Base-by-base conservation (phyloP, 2,888 invertebrate genomes). In the Zygogramma bicolorata region DNA sequence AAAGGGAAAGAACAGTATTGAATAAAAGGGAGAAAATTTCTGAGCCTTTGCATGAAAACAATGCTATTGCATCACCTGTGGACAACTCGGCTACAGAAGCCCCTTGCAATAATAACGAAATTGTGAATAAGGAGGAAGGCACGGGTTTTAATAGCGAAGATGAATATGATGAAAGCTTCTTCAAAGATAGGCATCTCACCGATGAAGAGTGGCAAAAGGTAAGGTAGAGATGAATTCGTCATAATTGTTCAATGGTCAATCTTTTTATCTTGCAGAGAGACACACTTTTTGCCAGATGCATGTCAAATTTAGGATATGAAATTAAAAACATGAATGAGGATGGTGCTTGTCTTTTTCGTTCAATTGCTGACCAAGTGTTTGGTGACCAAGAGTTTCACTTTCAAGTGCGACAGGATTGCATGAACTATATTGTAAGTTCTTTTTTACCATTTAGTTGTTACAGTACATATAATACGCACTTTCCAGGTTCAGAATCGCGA, bases 351-450 rank as follows among this genome's bases (percentile, higher is more conserved):
- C 87, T 97, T 53, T 97, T 97, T 85, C 89, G 96, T 79, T 94
- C 96, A 34, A 95, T 96, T 75, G 95, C 96, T 61, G 93, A 96
- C 87, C 96, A 97, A 87, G 93, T 97, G 34, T 97, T 93, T 85
- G 96, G 96, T 1, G 96, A 97, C 87, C 95, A 97, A 87, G 96
- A 95, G 81, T 94, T 96, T 93, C 96, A 97, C 84, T 90, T 90
- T 74, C 90, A 92, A 77, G 94, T 96, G 18, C 89, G 96, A 42
- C 92, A 93, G 81, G 92, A 94, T 82, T 96, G 96, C 84, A 94
- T 96, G 93, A 95, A 97, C 87, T 96, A 97, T 83, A 95, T 97
- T 88, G 95, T 95, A 87, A 89, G 91, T 87, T 20, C 58, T n/a
- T 53, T 38, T 40, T n/a, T n/a, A n/a, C 22, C 1, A 57, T 66